Conservation (phyloP, 2,888 invertebrate genomes). For the Junonia oenone region DNA sequence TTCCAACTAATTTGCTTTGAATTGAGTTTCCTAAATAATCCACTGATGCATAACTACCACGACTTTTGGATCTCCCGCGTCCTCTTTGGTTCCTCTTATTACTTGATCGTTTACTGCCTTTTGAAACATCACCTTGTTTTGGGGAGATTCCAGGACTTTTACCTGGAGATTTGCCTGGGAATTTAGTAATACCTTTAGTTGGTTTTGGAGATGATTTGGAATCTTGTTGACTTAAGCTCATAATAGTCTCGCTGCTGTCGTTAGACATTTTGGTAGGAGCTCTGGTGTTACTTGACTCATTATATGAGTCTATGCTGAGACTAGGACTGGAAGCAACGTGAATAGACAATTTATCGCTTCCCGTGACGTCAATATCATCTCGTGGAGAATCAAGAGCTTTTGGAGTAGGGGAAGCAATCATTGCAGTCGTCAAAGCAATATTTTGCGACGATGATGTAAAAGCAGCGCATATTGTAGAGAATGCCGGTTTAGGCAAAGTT, state of each 20-base stretch:
- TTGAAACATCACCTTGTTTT: slow-evolving; percentile 74
- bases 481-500: slow-evolving; percentile 70
- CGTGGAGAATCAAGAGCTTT: slow-evolving; percentile 66
- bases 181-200: slow-evolving; percentile 81
- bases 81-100: slow-evolving; percentile 67
- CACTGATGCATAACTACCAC: slow-evolving; percentile 53
- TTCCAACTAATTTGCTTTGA: slow-evolving; percentile 89
- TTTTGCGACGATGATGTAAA: slow-evolving; percentile 91
- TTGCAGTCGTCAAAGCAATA: slow-evolving; percentile 88
- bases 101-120: slow-evolving; percentile 55
- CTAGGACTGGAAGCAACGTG: slow-evolving; percentile 59
- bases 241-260: slow-evolving; percentile 55
- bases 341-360: slow-evolving; percentile 61
- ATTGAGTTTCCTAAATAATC: slow-evolving; percentile 83
- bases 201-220: slow-evolving; percentile 60
- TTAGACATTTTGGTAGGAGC: slow-evolving; percentile 56
- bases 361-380: slow-evolving; percentile 62
- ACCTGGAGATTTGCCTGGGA: slow-evolving; percentile 83
- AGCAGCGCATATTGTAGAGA: slow-evolving; percentile 82
- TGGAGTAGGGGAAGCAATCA: slow-evolving; percentile 85
- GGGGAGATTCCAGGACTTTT: slow-evolving; percentile 86
- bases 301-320: slow-evolving; percentile 59
- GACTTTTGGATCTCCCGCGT: slow-evolving; percentile 71
- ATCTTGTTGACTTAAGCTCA: slow-evolving; percentile 50
- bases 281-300: slow-evolving; percentile 47